Evolutionary conservation across 2,888 invertebrate species (phyloP), one percentile per base, ranked within the genome.

Genomic region (Amphipyra tragopoginis): DNA sequence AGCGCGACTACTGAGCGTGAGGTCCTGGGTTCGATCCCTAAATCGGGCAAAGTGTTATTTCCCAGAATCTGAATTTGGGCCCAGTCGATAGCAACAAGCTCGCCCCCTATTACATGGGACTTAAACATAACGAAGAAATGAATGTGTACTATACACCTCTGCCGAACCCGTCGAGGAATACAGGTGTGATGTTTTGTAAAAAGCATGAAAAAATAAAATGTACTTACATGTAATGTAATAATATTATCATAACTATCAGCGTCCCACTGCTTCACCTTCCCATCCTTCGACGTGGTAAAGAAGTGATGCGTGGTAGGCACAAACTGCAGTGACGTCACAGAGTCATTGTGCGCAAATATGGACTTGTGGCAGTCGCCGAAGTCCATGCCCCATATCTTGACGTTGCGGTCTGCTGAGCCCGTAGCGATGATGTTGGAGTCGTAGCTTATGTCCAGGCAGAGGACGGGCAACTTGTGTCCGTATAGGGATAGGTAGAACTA

Each of bases 331-430:
- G 97, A 96, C 63, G 98, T 98, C 9, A 99, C 97, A 0, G 99
- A 98, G 89, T 99, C 99, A 82, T 99, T 98, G 89, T 99, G 99
- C 0, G 99, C 99, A 90, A 99, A 98, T 76, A 99, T 96, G 0
- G 99, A 99, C 83, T 96, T 97, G 92, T 99, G 99, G 80, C 99
- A 99, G 90, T 99, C 99, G n/a, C 99, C 99, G 89, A 99, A 99
- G 92, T 99, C 99, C 93, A 99, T 96, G 38, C 99, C 99, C 99
- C 99, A 99, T 68, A 99, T 97, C 95, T 99, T 99, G 33, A 99
- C 96, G 88, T 98, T 99, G 42, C 99, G 96, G 94, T 99, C 99
- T 0, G 98, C 98, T 2, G 99, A 99, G 7, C 99, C 99, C 0
- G 99, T 99, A 9, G 97, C 98, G 71, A 99, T 97, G 26, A 99